Percentiles rank a stretch among this genome's conserved stretches.
These are phyloP conservation scores for Paramisgurnus dabryanus DNA, from an alignment of 2,113 vertebrate genomes.

Conservation along the genomic window DNA sequence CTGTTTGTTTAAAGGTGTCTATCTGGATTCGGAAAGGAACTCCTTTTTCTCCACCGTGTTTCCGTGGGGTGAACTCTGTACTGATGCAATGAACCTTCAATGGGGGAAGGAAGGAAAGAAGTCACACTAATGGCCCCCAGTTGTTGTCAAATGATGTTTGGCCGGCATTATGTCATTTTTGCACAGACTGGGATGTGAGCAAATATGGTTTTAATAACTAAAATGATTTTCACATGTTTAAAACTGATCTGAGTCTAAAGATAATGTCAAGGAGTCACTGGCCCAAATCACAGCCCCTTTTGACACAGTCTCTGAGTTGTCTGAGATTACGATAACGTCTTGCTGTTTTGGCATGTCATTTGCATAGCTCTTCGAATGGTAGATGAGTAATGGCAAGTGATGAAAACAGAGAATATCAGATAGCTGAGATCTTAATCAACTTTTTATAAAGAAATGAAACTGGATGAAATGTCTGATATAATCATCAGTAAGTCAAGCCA, in stretches of 20 bases:
- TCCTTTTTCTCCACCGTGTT: conserved; percentile 96
- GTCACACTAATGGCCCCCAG: neutral
- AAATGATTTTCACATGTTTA: conserved; percentile 6
- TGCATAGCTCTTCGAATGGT: neutral
- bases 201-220: neutral
- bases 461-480: too few relatives aligned
- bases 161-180: neutral
- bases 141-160: neutral
- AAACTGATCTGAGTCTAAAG: neutral
- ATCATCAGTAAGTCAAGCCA: too few relatives aligned
- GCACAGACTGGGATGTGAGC: neutral
- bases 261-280: neutral
- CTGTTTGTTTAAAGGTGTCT: conserved; percentile 92
- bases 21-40: conserved; percentile 97
- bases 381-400: too few relatives aligned
- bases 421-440: neutral
- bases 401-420: neutral
- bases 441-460: too few relatives aligned
- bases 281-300: neutral
- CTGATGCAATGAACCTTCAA: conserved; percentile 95
- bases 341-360: neutral
- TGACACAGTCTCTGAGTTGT: neutral
- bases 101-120: neutral
- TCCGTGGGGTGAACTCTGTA: conserved; percentile 97
- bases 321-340: neutral